Base-by-base conservation (phyloP, 2,113 vertebrate genomes). In the Phocoena phocoena region DNA sequence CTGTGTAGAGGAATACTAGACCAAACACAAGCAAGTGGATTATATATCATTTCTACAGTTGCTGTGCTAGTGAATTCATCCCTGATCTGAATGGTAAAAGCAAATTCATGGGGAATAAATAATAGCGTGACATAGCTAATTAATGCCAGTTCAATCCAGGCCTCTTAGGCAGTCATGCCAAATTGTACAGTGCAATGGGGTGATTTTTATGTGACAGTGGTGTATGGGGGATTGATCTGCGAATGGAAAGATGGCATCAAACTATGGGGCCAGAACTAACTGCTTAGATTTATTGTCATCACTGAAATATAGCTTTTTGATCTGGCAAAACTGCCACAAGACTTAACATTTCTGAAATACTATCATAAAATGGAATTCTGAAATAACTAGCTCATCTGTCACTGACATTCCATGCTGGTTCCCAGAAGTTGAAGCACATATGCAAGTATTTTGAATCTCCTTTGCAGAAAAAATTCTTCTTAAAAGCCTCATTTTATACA, bases 71-170 rank as follows among this genome's bases (percentile, higher is more conserved):
- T 96, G 97, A 98, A 98, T 98, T 98, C 97, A 97, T 89, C 67
- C 97, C 98, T 98, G 98, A 98, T 94, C 97, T 98, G 98, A 98
- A 98, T 98, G 81, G 97, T 93, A 98, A 98, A 92, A 98, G 96
- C 95, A 97, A 98, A 97, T 97, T 98, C 98, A 97, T 79, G 95
- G 96, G 84, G 97, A 98, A 98, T 98, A 98, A 98, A 98, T 98
- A 98, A 99, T 98, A 98, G 98, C 77, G 88, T 97, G 97, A 98
- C 98, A 98, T 81, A 97, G 98, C 98, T 99, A 99, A 99, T 99
- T 99, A 99, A 98, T 98, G 98, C 98, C 97, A 90, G 98, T 98
- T 98, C 98, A 98, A 93, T 97, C 96, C 96, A 95, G 95, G 95
- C 98, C 96, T 97, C 97, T 98, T 98, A 98, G 98, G 98, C 98